These are phyloP conservation scores for Paramormyrops kingsleyae DNA, from an alignment of 2,113 vertebrate genomes.

Conservation along the genomic window DNA sequence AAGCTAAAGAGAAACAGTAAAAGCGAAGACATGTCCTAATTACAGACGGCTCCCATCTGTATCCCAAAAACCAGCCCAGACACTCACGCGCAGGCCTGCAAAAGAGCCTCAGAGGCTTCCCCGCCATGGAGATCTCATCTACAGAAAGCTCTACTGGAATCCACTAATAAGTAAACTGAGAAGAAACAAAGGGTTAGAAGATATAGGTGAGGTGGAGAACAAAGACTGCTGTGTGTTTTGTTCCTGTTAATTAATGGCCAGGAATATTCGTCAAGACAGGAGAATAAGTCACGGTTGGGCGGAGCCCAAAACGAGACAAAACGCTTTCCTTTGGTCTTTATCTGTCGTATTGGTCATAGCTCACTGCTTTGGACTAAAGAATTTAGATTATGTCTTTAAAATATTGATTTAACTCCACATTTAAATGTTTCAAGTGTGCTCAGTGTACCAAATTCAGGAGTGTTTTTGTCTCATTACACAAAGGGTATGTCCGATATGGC, in stretches of 20 bases:
- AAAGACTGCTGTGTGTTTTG: slow-evolving; percentile 27
- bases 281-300: slow-evolving; percentile 45
- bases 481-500: neutral
- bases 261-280: slow-evolving; percentile 48
- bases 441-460: neutral
- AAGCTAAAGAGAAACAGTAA: neutral
- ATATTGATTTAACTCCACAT: neutral
- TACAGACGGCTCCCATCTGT: neutral
- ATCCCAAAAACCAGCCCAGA: neutral
- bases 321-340: neutral
- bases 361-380: neutral
- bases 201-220: slow-evolving; percentile 45
- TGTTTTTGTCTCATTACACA: neutral
- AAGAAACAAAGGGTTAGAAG: slow-evolving; percentile 42
- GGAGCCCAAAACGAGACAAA: neutral
- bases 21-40: neutral
- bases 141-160: slow-evolving; percentile 38
- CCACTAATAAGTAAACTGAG: slow-evolving; percentile 45
- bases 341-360: neutral
- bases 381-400: slow-evolving; percentile 1
- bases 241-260: slow-evolving; percentile 56
- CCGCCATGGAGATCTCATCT: neutral
- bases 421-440: neutral
- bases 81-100: slow-evolving; percentile 29
- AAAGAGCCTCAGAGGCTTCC: slow-evolving; percentile 32